Evolutionary conservation across 37 sponge, comb jelly and placozoan genomes (phyloP).

Genomic region (Beroe ovata): DNA sequence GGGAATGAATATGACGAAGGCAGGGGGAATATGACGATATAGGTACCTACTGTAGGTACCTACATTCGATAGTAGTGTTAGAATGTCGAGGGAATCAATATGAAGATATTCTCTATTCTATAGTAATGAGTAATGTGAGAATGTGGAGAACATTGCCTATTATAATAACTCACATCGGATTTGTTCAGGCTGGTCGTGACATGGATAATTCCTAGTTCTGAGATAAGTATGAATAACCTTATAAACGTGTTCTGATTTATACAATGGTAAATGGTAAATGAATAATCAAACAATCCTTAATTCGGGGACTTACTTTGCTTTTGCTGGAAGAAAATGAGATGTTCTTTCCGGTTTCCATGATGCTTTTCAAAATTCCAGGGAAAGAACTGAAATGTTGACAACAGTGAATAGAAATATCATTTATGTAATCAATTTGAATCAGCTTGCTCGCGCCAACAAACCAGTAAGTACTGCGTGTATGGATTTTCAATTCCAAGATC

Average conservation of each 20-base stretch:
- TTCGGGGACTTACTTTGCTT: conserved; percentile 45
- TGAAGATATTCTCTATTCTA: too few species aligned
- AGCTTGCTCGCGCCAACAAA: neutral
- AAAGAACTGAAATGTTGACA: conserved; percentile 10
- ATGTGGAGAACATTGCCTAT: neutral
- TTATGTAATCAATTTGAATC: neutral
- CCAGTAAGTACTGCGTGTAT: neutral
- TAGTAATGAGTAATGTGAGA: too few species aligned
- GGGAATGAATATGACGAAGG: too few species aligned
- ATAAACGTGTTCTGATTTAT: too few species aligned
- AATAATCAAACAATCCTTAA: too few species aligned
- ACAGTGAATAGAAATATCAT: neutral
- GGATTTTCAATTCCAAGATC: conserved; percentile 32
- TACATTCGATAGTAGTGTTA: too few species aligned
- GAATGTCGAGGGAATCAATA: too few species aligned
- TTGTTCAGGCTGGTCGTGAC: conserved; percentile 7
- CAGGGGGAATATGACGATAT: too few species aligned
- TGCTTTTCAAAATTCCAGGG: conserved; percentile 30
- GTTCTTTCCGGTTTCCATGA: conserved; percentile 19
- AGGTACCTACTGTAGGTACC: too few species aligned
- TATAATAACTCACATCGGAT: neutral
- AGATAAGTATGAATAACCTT: too few species aligned
- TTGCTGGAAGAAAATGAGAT: conserved; percentile 15
- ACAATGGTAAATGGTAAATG: too few species aligned
- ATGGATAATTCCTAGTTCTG: conserved; percentile 39